Conservation (phyloP, 2,113 vertebrate genomes). For the Nannospalax galili region DNA sequence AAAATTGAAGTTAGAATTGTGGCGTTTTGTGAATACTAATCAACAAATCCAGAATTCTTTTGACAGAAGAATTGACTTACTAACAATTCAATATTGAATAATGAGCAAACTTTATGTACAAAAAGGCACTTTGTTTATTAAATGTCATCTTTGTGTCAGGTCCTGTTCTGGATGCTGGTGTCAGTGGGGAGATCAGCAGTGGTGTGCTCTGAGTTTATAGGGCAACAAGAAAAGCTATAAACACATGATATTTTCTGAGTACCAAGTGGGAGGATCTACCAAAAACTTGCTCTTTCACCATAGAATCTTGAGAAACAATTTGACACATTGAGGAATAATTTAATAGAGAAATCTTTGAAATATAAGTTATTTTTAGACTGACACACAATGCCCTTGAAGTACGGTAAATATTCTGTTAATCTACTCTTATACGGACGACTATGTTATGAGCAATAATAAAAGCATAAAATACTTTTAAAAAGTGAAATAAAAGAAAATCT, state of each 20-base stretch:
- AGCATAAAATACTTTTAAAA: neutral
- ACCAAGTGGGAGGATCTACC: neutral
- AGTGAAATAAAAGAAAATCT: neutral
- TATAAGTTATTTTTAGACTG: neutral
- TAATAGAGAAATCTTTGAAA: neutral
- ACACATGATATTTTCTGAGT: neutral
- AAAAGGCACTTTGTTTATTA: neutral
- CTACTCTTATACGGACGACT: neutral
- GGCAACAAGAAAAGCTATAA: neutral
- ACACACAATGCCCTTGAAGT: neutral
- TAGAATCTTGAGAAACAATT: neutral
- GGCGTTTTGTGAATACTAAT: slow-evolving; percentile 44
- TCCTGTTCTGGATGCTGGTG: neutral
- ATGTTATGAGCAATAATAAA: neutral
- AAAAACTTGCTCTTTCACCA: neutral
- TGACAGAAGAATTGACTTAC: slow-evolving; percentile 42
- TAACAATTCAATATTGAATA: slow-evolving; percentile 20
- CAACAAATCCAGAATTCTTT: slow-evolving; percentile 49
- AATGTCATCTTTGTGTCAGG: neutral
- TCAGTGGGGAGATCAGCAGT: neutral
- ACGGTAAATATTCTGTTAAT: neutral
- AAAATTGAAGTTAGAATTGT: slow-evolving; percentile 34
- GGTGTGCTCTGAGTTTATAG: neutral
- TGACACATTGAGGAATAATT: neutral
- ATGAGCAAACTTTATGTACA: slow-evolving; percentile 13